phyloP scores from a whole-genome alignment of 2,113 vertebrate genomes.

The Myanophis thanlyinensis region DNA sequence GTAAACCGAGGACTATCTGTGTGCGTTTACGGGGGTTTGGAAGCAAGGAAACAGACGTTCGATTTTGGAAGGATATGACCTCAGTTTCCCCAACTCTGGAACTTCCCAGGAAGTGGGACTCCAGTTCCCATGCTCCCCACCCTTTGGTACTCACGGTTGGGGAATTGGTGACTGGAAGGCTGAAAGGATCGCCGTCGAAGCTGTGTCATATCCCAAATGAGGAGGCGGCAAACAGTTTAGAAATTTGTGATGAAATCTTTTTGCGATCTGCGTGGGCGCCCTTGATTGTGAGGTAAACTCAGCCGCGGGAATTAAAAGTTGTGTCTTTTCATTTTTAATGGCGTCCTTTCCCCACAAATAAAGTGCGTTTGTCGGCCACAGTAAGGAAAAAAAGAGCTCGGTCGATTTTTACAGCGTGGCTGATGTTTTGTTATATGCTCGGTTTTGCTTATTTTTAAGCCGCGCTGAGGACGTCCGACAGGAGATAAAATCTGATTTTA shows the following conservation, averaged over 20 bases:
- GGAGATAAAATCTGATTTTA: background rate
- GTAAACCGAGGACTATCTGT: background rate
- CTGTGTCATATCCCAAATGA: background rate
- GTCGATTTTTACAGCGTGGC: background rate
- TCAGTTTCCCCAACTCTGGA: background rate
- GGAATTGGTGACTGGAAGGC: background rate
- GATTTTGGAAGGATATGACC: background rate
- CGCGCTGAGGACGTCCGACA: rapidly evolving
- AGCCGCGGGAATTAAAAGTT: background rate
- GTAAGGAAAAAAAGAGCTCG: background rate
- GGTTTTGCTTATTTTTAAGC: background rate
- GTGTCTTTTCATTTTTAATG: background rate
- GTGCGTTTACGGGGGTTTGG: background rate
- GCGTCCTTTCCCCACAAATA: background rate
- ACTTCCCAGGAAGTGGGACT: background rate
- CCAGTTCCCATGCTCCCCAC: background rate
- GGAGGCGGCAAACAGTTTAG: background rate
- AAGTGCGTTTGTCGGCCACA: background rate
- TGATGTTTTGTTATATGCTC: background rate
- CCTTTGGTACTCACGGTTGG: background rate
- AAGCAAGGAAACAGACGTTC: background rate
- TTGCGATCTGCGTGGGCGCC: background rate
- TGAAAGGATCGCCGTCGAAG: background rate
- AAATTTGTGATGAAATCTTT: background rate
- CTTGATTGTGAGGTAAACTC: background rate